A percentile compares a stretch with the other conserved stretches of the same genome.
These are phyloP conservation scores for Pangasius sanitwongsei DNA, from an alignment of 2,797 vertebrate genomes.

Conservation along the genomic window DNA sequence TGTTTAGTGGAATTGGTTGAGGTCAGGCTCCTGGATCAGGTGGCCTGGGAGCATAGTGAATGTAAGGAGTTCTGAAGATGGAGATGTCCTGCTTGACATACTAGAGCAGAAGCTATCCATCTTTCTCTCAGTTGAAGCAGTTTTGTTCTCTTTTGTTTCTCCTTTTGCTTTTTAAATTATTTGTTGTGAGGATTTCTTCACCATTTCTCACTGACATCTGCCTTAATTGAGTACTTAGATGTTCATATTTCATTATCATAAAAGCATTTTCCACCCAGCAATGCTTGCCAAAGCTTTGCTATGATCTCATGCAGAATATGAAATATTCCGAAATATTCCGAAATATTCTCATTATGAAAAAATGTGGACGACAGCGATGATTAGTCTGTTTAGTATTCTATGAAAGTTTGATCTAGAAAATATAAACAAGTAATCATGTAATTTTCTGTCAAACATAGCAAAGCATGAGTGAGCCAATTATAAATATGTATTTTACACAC, in stretches of 20 bases:
- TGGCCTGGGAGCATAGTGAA: constrained; percentile 68
- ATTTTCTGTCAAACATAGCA: constrained; percentile 26
- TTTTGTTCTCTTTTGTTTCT: constrained; percentile 17
- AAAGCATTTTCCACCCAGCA: constrained; percentile 14
- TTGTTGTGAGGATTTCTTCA: constrained; percentile 58
- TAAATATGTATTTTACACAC: constrained; percentile 18
- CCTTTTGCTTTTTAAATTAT: constrained; percentile 52
- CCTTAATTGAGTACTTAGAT: constrained; percentile 70
- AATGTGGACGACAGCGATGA: constrained; percentile 10
- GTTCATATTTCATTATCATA: constrained; percentile 52
- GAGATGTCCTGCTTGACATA: constrained; percentile 73
- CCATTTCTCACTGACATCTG: constrained; percentile 58
- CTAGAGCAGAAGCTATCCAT: constrained; percentile 40
- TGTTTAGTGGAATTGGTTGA: constrained; percentile 69
- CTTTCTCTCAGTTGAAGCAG: constrained; percentile 22
- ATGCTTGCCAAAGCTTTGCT: constrained; percentile 25
- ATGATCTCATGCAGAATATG: constrained; percentile 19
- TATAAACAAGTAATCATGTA: constrained; percentile 28
- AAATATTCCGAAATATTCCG: constrained; percentile 31
- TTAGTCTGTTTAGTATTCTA: constrained; percentile 31
- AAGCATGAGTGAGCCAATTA: neutral
- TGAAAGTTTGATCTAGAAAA: neutral
- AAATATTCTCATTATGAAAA: constrained; percentile 31
- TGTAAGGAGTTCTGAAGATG: constrained; percentile 71
- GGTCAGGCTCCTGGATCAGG: constrained; percentile 69